Percentiles rank a stretch among this genome's conserved stretches.
Conservation (phyloP, 1,140 invertebrate genomes). For the Aradophagus sp. region DNA sequence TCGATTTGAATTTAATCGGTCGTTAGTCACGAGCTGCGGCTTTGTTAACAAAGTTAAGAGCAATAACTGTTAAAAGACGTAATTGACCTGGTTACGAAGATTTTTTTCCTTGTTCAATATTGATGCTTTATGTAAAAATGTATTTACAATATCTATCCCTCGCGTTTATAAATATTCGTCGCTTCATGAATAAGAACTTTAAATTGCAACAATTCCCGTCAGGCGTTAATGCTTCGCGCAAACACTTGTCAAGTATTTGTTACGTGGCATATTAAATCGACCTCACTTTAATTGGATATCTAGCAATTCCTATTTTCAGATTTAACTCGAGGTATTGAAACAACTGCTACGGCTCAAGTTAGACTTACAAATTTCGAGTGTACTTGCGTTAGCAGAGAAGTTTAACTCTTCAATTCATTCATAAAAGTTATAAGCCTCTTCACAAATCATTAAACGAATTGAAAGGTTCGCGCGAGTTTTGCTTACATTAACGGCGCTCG, state of each 20-base stretch:
- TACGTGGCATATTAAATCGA: conserved; percentile 10
- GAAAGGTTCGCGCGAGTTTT: conserved; percentile 18
- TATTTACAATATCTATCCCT: too few species aligned
- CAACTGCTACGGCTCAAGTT: conserved; percentile 17
- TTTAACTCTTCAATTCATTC: conserved; percentile 31
- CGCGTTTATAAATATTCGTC: too few species aligned
- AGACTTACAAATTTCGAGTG: conserved; percentile 37
- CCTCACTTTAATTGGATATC: conserved; percentile 5
- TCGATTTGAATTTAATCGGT: conserved; percentile 24
- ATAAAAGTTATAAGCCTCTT: conserved; percentile 33
- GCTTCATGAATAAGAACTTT: too few species aligned
- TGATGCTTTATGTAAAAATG: conserved; percentile 6
- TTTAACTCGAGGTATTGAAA: conserved; percentile 18
- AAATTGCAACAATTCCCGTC: too few species aligned
- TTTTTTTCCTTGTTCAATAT: too few species aligned
- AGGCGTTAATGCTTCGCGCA: too few species aligned
- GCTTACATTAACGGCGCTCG: conserved; percentile 20
- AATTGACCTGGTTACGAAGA: conserved; percentile 1
- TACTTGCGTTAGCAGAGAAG: conserved; percentile 35
- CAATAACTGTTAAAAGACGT: conserved; percentile 4
- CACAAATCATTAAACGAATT: conserved; percentile 41
- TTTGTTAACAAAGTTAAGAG: conserved; percentile 1
- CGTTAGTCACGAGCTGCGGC: conserved; percentile 4
- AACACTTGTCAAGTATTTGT: too few species aligned
- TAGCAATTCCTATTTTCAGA: conserved; percentile 14